Conservation (phyloP, 2,797 vertebrate species). For the Parauchenoglanis punctatus region DNA sequence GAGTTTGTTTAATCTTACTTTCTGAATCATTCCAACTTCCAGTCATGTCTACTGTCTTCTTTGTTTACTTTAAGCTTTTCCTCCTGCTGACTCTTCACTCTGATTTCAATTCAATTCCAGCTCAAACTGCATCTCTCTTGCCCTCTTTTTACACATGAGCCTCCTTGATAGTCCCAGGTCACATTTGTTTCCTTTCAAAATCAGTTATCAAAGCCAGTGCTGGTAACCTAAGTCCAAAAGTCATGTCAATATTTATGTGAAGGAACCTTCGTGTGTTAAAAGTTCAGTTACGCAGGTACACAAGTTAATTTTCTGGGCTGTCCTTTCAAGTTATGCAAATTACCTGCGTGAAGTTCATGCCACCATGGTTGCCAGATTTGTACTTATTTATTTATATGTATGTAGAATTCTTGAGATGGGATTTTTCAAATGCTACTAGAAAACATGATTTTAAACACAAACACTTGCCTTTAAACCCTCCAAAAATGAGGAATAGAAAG, state of each 20-base stretch:
- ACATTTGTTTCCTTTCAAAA: background rate
- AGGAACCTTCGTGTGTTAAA: background rate
- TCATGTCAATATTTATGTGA: background rate
- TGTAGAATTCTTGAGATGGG: background rate
- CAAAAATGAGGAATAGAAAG: background rate
- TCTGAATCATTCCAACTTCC: background rate
- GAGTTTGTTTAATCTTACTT: background rate
- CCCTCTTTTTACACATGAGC: background rate
- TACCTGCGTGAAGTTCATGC: background rate
- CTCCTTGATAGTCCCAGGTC: background rate
- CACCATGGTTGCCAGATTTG: background rate
- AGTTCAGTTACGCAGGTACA: background rate
- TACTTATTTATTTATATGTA: background rate
- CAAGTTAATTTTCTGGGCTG: background rate
- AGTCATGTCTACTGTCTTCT: slow-evolving; percentile 5
- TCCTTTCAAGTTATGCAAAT: background rate
- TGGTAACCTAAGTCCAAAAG: background rate
- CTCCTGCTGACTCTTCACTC: background rate
- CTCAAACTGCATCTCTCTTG: background rate
- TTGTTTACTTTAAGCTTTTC: background rate
- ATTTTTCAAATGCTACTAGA: background rate
- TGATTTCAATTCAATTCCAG: background rate
- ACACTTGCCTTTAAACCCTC: background rate
- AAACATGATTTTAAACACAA: background rate
- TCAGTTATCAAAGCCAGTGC: background rate